Percentiles rank a stretch among this genome's conserved stretches.
These are phyloP conservation scores for Caenorhabditis afra DNA, from an alignment of 2,888 invertebrate genomes.

Conservation along the genomic window DNA sequence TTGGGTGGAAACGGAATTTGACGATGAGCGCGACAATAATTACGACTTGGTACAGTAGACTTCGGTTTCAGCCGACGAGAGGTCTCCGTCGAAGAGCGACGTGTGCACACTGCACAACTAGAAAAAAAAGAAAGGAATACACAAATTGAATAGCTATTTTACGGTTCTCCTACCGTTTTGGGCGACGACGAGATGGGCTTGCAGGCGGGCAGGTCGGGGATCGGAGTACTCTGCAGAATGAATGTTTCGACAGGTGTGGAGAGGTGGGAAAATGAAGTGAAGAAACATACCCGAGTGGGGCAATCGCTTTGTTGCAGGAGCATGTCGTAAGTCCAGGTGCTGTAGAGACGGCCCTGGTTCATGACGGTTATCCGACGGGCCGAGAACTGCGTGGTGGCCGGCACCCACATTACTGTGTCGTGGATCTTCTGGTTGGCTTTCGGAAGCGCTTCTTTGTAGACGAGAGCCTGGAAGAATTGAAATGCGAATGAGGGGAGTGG, in stretches of 20 bases:
- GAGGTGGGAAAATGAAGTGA: neutral
- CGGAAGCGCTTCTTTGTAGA: conserved; percentile 53
- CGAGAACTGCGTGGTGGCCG: conserved; percentile 55
- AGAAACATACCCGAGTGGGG: conserved; percentile 22
- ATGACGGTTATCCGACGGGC: conserved; percentile 51
- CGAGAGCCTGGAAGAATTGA: conserved; percentile 43
- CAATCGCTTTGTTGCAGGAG: conserved; percentile 49
- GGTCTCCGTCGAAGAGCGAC: conserved; percentile 43
- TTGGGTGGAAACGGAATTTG: conserved; percentile 6
- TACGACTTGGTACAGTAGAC: conserved; percentile 45
- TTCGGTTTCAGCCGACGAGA: conserved; percentile 46
- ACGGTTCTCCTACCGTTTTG: conserved; percentile 21
- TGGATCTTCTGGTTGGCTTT: conserved; percentile 45
- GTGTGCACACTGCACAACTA: conserved; percentile 44
- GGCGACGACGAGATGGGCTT: conserved; percentile 30
- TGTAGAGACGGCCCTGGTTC: conserved; percentile 40
- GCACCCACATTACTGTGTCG: conserved; percentile 48
- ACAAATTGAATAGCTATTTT: neutral
- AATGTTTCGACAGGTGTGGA: conserved; percentile 5
- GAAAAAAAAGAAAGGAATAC: neutral
- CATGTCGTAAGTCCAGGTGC: conserved; percentile 54
- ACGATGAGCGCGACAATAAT: neutral
- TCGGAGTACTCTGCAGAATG: conserved; percentile 34
- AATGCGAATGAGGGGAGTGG: neutral
- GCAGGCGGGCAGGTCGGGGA: conserved; percentile 34